Conservation (phyloP, 2,113 vertebrate species). For the Pithys albifrons region DNA sequence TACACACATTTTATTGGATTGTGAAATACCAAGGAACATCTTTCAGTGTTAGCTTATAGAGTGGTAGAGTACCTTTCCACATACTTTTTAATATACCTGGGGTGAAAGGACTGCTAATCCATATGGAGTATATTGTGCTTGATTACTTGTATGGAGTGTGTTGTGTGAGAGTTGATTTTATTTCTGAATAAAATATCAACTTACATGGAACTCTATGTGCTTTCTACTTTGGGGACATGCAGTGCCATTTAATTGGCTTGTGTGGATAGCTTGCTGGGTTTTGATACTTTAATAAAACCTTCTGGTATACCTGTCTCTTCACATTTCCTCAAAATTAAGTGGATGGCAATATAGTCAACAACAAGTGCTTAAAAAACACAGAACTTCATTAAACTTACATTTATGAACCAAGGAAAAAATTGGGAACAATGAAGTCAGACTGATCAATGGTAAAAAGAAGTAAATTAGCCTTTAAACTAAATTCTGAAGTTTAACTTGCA, state of each 20-base stretch:
- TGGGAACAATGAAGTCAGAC: background rate
- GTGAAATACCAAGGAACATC: background rate
- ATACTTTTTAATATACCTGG: background rate
- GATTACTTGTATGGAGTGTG: background rate
- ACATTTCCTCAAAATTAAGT: constrained; percentile 22
- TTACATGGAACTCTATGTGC: background rate
- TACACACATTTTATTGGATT: accelerated
- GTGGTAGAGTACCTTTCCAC: background rate
- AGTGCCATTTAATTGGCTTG: constrained; percentile 30
- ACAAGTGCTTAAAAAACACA: background rate
- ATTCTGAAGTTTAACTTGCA: background rate
- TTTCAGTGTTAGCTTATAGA: background rate
- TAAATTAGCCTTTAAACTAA: background rate
- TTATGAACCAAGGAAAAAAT: background rate
- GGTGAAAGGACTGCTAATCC: background rate
- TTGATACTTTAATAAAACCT: constrained; percentile 43
- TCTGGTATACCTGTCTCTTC: constrained; percentile 25
- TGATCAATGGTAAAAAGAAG: background rate
- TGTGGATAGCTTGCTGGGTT: background rate
- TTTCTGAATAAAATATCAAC: constrained; percentile 17
- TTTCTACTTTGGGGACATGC: constrained; percentile 11
- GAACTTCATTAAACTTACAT: background rate
- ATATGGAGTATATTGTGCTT: background rate
- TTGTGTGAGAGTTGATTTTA: constrained; percentile 12
- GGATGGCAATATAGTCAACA: constrained; percentile 1